Conservation (phyloP, 2,113 vertebrate species). For the Piprites chloris region DNA sequence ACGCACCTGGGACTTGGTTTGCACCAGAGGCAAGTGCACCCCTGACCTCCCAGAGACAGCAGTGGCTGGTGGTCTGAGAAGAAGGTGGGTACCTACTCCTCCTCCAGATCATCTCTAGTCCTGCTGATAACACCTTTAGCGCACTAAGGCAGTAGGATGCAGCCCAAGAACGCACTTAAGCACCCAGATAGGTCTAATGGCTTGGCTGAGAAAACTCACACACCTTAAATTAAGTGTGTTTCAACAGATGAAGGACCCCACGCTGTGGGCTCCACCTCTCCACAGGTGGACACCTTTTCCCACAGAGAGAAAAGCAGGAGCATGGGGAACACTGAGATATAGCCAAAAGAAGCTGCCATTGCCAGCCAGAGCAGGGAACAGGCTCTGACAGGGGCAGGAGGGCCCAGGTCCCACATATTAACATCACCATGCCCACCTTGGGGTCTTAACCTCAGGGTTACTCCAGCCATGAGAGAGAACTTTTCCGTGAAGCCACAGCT, state of each 20-base stretch:
- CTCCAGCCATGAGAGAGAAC: not conserved
- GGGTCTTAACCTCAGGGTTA: not conserved
- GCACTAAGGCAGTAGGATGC: not conserved
- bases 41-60: not conserved
- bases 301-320: not conserved
- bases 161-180: not conserved
- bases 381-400: not conserved
- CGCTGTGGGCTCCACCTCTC: not conserved
- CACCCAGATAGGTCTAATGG: not conserved
- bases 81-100: not conserved
- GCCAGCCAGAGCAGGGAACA: not conserved
- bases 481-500: fast-evolving
- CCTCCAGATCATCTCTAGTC: not conserved
- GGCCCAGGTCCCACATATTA: fast-evolving
- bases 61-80: not conserved
- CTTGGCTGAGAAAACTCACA: not conserved
- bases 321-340: fast-evolving
- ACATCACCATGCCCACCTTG: not conserved
- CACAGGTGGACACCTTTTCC: not conserved
- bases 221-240: not conserved
- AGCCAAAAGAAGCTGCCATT: not conserved
- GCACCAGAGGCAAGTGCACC: fast-evolving
- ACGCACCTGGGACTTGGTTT: not conserved
- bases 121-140: not conserved
- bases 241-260: not conserved